Evolutionary conservation across 2,888 invertebrate genomes (phyloP).

Genomic region (Unio delphinus): DNA sequence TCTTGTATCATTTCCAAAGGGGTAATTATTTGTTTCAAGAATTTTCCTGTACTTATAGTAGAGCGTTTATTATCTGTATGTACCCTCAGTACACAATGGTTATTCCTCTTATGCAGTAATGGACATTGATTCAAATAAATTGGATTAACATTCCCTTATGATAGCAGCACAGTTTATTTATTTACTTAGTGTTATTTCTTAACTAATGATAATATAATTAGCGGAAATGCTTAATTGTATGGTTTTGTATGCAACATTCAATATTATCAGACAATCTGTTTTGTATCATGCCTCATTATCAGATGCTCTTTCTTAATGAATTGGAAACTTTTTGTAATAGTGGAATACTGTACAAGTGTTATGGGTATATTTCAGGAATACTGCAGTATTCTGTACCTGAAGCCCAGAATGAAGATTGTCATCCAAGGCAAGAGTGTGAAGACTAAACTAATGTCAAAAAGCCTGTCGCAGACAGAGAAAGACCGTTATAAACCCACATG

Average conservation of each 20-base stretch:
- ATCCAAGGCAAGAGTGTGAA: constrained; percentile 63
- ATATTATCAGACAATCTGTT: neutral
- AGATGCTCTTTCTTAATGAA: neutral
- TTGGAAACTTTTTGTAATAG: neutral
- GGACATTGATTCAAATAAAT: no score
- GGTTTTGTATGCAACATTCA: no score
- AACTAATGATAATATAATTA: neutral
- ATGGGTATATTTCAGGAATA: constrained; percentile 61
- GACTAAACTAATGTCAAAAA: constrained; percentile 64
- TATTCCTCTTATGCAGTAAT: no score
- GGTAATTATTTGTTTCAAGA: no score
- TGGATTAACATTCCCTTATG: neutral
- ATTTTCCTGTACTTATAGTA: no score
- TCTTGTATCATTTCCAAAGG: no score
- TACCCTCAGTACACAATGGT: no score
- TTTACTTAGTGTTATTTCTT: neutral
- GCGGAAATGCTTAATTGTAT: no score
- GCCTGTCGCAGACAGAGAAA: constrained; percentile 60
- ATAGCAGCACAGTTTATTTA: neutral
- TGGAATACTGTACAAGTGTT: neutral
- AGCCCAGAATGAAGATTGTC: constrained; percentile 69
- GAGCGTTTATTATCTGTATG: no score
- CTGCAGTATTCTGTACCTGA: constrained; percentile 66
- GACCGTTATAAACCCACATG: constrained; percentile 65
- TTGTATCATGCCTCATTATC: neutral